Evolutionary conservation across 1,140 invertebrate species (phyloP), one percentile per base, ranked within the genome.

Genomic region (Sipha flava): DNA sequence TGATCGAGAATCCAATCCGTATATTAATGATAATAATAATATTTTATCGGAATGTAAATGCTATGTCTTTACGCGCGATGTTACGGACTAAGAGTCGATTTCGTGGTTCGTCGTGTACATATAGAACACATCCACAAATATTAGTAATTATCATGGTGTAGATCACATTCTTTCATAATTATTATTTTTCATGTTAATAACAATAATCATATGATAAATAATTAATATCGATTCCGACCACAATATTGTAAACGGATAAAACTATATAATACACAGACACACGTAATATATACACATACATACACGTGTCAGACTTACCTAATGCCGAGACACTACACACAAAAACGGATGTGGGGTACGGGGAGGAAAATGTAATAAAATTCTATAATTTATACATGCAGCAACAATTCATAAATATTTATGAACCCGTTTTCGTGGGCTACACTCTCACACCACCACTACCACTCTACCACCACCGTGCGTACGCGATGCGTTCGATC

Each of bases 331-430:
- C 57, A 34, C n/a, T n/a, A n/a, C 2, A 47, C 14, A 47, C 14
- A 18, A 16, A 66, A 66, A 66, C 34, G 34, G 21, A 21, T 23
- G 40, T 31, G 64, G 23, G 64, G 59, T 6, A 14, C 18, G n/a
- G 34, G 62, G 62, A 31, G 34, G n/a, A 18, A n/a, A 52, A 57
- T 37, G 34, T 57, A 59, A 77, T 40, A 57, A 59, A 59, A 59
- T 57, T 59, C 34, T 77, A 77, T 77, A 77, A 77, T 77, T 77
- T 77, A 77, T 77, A 77, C 49, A 77, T 34, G 73, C 73, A 77
- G 72, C 54, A 75, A 52, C 49, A 77, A 57, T 59, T 77, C 73
- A 77, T 77, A 77, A 77, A 77, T 77, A 77, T 77, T 77, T 77
- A 77, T 77, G 26, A 77, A 77, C 73, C 52, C 52, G 73, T 77